Base-by-base conservation (phyloP, 2,888 invertebrate genomes). In the Phanerotoma sp. region DNA sequence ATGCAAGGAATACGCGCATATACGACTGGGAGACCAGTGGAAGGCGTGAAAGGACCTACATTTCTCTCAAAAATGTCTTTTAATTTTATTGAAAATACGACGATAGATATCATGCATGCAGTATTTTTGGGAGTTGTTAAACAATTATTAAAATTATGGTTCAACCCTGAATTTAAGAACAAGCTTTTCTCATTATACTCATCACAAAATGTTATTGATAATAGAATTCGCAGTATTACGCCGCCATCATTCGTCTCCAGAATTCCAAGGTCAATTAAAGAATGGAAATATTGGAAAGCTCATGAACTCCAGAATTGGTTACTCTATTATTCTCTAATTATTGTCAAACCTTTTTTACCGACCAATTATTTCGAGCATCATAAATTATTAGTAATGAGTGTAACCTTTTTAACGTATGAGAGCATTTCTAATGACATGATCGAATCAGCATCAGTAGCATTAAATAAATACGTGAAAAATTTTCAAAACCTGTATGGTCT, bases 21-120 rank as follows among this genome's bases (percentile, higher is more conserved):
- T 4, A 20, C 18, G 5, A 44, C 7, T 11, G 35, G 11, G 22
- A 33, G 33, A 3, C 11, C 46, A 18, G 40, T 46, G 21, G 44
- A n/a, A 21, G 54, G 57, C 20, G 40, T 57, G 1, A 57, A 53
- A 46, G 50, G 57, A 15, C 57, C 50, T 20, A 40, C 28, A 15
- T 18, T 35, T 11, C 6, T 57, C 2, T 21, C 32, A 6, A 10
- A 2, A 25, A 53, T 57, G 21, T 37, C 48, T 3, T 25, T 28
- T 28, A 21, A 54, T 13, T 47, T 28, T 22, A 51, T 57, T 21
- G 41, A 46, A 28, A 22, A 38, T 5, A 54, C 50, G 3, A 32
- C 30, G 3, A 42, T 54, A 4, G 57, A 57, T 16, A 4, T 28
- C 1, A 53, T 57, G 50, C 46, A 57, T 32, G 45, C 46, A 15